Evolutionary conservation across 92 coral and sea anemone genomes (phyloP).

Genomic region (Umimayanthus chanpuru): DNA sequence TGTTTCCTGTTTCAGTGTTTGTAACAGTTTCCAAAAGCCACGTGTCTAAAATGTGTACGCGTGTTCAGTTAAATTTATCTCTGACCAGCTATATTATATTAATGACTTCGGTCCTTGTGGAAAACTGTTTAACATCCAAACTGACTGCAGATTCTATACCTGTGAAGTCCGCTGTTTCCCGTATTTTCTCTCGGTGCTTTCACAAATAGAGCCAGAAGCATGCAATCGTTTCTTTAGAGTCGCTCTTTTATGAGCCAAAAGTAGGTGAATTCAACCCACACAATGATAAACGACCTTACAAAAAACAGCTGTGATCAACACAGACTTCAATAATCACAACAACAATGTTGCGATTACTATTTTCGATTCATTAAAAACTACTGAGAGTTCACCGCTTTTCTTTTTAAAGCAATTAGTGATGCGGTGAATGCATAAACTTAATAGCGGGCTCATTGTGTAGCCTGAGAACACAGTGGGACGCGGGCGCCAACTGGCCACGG

Average conservation of each 20-base stretch:
- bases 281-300: background rate
- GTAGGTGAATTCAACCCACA: background rate
- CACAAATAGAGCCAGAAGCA: no score
- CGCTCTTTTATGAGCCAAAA: background rate
- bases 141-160: no score
- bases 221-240: background rate
- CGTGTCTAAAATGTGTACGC: background rate
- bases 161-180: no score
- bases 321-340: conserved; percentile 33
- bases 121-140: no score
- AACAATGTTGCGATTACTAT: conserved; percentile 35
- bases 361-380: conserved; percentile 38
- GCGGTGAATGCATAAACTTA: conserved; percentile 11
- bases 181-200: no score
- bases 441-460: conserved; percentile 11
- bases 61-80: background rate
- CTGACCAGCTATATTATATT: background rate
- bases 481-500: background rate
- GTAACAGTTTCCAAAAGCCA: conserved; percentile 9
- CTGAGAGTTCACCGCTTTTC: conserved; percentile 35
- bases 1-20: background rate
- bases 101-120: background rate
- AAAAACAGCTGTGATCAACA: conserved; percentile 18
- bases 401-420: conserved; percentile 39
- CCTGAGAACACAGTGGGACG: conserved; percentile 23